Percentiles rank a stretch among this genome's conserved stretches.
Conservation (phyloP, 2,113 vertebrate genomes). For the Scomber colias region DNA sequence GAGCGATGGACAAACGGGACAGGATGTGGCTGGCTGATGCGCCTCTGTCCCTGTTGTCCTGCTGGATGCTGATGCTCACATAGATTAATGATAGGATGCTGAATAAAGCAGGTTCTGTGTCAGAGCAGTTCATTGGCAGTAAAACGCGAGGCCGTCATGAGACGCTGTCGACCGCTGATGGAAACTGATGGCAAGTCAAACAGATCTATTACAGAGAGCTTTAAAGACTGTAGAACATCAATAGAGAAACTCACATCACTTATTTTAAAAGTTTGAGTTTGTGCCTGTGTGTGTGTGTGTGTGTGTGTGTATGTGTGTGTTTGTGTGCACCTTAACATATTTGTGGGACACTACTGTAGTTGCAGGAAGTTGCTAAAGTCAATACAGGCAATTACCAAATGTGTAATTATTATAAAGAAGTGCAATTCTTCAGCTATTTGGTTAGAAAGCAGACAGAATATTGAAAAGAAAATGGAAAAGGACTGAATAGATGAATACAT, state of each 20-base stretch:
- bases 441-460: background rate
- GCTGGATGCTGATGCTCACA: constrained; percentile 85
- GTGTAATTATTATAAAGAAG: too few relatives aligned
- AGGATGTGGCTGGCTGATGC: constrained; percentile 51
- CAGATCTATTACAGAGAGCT: constrained; percentile 33
- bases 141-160: constrained; percentile 82
- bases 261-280: constrained; percentile 27
- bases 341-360: too few relatives aligned
- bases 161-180: constrained; percentile 84
- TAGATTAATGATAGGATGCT: constrained; percentile 90
- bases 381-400: too few relatives aligned
- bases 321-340: too few relatives aligned
- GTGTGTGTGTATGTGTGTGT: too few relatives aligned
- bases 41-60: constrained; percentile 80
- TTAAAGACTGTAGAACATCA: constrained; percentile 21
- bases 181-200: constrained; percentile 44
- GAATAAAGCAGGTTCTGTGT: constrained; percentile 81
- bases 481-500: background rate
- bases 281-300: background rate
- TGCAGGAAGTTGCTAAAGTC: too few relatives aligned
- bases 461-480: background rate
- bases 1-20: constrained; percentile 80
- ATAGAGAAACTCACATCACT: constrained; percentile 7
- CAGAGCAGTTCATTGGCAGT: constrained; percentile 85
- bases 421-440: background rate